Percentiles rank a stretch among this genome's conserved stretches.
Conservation (phyloP, 2,888 invertebrate genomes). For the Agriopis marginaria region DNA sequence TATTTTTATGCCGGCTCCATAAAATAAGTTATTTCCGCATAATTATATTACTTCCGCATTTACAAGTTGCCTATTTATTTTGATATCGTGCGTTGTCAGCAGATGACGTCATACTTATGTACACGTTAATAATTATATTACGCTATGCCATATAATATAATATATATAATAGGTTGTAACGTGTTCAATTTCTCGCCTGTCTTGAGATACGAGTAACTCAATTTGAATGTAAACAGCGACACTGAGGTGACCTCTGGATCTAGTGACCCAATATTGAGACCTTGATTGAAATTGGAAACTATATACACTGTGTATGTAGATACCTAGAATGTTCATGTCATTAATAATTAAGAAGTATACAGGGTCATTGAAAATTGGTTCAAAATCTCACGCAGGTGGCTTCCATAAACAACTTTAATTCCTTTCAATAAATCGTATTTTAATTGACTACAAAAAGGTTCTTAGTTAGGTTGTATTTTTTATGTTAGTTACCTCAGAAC, state of each 20-base stretch:
- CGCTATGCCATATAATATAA: neutral
- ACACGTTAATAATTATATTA: neutral
- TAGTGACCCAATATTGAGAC: neutral
- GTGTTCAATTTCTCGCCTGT: conserved; percentile 19
- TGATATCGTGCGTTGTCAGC: neutral
- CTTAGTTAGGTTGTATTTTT: too few relatives aligned
- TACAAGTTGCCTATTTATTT: neutral
- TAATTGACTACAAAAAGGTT: too few relatives aligned
- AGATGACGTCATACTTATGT: neutral
- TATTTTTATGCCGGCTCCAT: neutral
- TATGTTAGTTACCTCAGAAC: too few relatives aligned
- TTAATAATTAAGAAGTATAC: neutral
- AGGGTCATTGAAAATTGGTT: neutral
- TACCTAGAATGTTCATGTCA: neutral
- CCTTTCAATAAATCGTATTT: too few relatives aligned
- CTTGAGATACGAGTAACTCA: conserved; percentile 11
- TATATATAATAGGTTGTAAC: neutral
- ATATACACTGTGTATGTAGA: too few relatives aligned
- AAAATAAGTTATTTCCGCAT: neutral
- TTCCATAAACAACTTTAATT: too few relatives aligned
- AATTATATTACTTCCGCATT: neutral
- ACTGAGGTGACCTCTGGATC: conserved; percentile 10
- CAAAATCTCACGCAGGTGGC: neutral
- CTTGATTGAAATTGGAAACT: neutral
- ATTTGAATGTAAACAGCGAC: conserved; percentile 17